A percentile compares a stretch with the other conserved stretches of the same genome.
Evolutionary conservation across 2,888 invertebrate species (phyloP).

Genomic region (Apamea crenata): DNA sequence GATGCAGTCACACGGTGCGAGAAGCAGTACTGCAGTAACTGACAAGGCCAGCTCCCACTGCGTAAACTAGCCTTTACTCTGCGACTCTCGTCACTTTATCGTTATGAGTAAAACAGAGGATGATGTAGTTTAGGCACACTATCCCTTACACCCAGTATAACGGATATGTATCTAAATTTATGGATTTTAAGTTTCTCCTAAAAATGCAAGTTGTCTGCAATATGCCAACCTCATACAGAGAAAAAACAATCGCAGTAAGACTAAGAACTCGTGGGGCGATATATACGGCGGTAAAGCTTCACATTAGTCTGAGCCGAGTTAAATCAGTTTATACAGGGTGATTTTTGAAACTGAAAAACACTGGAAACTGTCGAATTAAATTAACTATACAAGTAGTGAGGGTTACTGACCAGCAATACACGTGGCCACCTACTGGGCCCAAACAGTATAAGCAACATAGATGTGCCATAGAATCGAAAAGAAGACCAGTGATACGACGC

Average conservation of each 20-base stretch:
- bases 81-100: neutral
- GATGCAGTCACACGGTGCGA: neutral
- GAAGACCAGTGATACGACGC: neutral
- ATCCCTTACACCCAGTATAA: constrained; percentile 19
- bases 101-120: neutral
- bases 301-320: too few relatives aligned
- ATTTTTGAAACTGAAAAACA: neutral
- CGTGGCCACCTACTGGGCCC: neutral
- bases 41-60: neutral
- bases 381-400: too few relatives aligned
- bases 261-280: neutral
- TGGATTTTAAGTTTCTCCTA: neutral
- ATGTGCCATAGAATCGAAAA: neutral
- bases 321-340: neutral
- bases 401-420: neutral
- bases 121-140: constrained; percentile 10
- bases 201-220: neutral
- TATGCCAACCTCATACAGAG: neutral
- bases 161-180: neutral
- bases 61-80: neutral
- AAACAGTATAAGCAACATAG: neutral
- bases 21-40: neutral
- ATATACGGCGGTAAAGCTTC: neutral
- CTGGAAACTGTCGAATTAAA: neutral
- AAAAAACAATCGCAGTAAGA: neutral